Evolutionary conservation across 1,140 invertebrate genomes (phyloP).

Genomic region (Adoxophyes honmai): DNA sequence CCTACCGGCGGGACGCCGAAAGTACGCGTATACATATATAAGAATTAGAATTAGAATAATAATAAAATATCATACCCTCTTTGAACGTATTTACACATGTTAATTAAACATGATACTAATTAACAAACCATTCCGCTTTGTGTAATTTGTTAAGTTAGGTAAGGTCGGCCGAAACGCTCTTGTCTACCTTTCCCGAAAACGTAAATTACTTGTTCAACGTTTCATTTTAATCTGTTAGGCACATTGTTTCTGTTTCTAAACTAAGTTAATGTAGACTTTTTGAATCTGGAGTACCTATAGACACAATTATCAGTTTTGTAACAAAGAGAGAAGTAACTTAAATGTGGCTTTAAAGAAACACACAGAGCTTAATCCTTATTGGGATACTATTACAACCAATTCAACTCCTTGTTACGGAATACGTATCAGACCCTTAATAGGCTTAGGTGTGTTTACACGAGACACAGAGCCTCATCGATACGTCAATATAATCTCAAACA

Average conservation of each 20-base stretch:
- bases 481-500: not conserved
- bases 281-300: no score
- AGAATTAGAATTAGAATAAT: slow-evolving; percentile 8
- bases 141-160: not conserved
- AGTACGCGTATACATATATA: not conserved
- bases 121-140: not conserved
- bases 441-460: not conserved
- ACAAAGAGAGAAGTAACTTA: no score
- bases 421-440: no score
- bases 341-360: no score
- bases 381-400: no score
- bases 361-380: no score
- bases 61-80: not conserved
- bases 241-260: no score
- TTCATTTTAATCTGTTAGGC: no score
- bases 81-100: not conserved
- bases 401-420: no score
- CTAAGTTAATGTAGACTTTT: no score
- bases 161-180: not conserved
- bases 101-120: not conserved
- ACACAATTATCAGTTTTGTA: no score
- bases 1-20: slow-evolving; percentile 26
- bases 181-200: not conserved
- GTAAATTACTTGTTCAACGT: not conserved
- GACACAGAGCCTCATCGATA: not conserved